These are phyloP conservation scores for Phaetusa simplex DNA, from an alignment of 2,113 vertebrate genomes.

Conservation along the genomic window DNA sequence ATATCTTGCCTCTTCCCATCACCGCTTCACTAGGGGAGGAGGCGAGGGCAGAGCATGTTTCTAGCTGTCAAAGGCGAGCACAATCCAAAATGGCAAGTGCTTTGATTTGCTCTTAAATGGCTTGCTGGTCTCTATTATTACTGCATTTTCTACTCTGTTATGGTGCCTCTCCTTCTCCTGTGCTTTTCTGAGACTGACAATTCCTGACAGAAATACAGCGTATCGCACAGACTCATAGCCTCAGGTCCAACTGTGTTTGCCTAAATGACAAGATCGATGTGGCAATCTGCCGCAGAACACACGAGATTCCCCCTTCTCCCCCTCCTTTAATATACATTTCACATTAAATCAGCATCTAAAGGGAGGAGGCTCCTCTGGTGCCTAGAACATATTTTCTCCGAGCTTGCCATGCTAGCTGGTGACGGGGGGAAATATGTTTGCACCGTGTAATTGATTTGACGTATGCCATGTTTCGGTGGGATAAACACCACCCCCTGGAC, in stretches of 20 bases:
- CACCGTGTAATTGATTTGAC: slow-evolving; percentile 17
- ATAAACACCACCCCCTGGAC: slow-evolving; percentile 1
- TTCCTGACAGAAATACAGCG: slow-evolving; percentile 7
- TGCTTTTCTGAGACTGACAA: neutral
- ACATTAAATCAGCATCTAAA: slow-evolving; percentile 40
- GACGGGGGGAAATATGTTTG: rapidly evolving
- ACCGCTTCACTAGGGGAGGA: rapidly evolving
- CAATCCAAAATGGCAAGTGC: neutral
- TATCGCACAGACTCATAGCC: slow-evolving; percentile 1
- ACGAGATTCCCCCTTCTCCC: neutral
- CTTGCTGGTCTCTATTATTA: neutral
- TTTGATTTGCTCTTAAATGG: neutral
- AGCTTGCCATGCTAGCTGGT: neutral
- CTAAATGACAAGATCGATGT: slow-evolving; percentile 14
- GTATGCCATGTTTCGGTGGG: neutral
- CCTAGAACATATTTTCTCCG: neutral
- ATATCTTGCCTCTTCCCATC: neutral
- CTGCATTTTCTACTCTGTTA: neutral
- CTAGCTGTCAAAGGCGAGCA: neutral
- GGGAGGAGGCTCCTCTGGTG: neutral
- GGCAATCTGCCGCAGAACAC: slow-evolving; percentile 25
- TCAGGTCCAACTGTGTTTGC: neutral
- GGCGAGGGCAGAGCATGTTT: neutral
- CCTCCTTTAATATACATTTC: neutral
- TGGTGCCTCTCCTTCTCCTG: neutral